Percentiles rank a stretch among this genome's conserved stretches.
Evolutionary conservation across 2,888 invertebrate species (phyloP).

Genomic region (Labia minor): DNA sequence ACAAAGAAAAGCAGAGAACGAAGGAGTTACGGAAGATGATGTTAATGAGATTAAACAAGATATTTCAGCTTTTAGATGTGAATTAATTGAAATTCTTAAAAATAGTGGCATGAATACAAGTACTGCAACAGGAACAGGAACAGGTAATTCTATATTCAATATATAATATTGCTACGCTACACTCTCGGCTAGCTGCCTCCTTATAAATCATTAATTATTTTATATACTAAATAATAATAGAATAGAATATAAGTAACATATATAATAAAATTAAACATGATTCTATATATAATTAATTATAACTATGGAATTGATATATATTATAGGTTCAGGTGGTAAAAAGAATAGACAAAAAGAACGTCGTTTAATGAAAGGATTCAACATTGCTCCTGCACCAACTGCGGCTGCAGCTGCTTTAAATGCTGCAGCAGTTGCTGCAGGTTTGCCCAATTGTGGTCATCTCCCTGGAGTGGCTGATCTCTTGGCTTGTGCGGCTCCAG

Average conservation of each 20-base stretch:
- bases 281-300: not conserved
- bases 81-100: conserved; percentile 89
- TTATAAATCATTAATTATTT: too few relatives aligned
- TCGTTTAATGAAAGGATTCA: conserved; percentile 87
- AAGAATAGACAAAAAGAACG: conserved; percentile 89
- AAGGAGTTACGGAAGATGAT: conserved; percentile 97
- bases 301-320: too few relatives aligned
- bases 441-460: not conserved
- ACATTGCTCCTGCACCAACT: conserved; percentile 55
- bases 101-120: conserved; percentile 92
- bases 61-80: conserved; percentile 95
- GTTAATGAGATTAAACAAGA: conserved; percentile 99
- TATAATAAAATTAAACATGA: not conserved
- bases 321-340: conserved; percentile 73
- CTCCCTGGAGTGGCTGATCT: not conserved
- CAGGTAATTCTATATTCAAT: conserved; percentile 49
- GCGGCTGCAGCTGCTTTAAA: conserved; percentile 17
- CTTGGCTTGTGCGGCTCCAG: not conserved
- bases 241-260: too few relatives aligned
- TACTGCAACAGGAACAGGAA: conserved; percentile 69
- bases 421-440: not conserved
- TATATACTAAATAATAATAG: too few relatives aligned
- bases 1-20: conserved; percentile 87
- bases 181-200: too few relatives aligned
- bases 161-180: not conserved